A percentile compares a stretch with the other conserved stretches of the same genome.
Conservation (phyloP, 2,113 vertebrate genomes). For the Misgurnus anguillicaudatus region DNA sequence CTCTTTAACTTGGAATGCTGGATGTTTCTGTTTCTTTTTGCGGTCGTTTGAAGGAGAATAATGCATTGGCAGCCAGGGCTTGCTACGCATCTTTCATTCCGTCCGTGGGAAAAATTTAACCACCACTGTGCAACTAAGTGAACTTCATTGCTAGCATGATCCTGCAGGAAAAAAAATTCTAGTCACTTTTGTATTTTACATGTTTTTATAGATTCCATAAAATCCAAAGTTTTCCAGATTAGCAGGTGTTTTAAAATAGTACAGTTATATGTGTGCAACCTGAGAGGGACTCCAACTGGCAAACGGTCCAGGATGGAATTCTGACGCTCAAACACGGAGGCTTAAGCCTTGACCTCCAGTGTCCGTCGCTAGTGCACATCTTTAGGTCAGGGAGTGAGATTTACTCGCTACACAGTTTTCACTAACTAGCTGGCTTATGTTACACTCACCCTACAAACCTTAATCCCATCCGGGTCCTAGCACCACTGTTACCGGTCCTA, state of each 20-base stretch:
- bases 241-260: not conserved
- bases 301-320: no score
- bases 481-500: no score
- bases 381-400: no score
- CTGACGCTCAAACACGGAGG: no score
- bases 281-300: no score
- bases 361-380: no score
- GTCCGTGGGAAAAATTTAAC: not conserved
- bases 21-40: not conserved
- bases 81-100: not conserved
- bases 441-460: no score
- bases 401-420: no score
- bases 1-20: not conserved
- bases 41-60: not conserved
- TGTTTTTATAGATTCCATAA: not conserved
- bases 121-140: not conserved
- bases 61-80: not conserved
- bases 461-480: no score
- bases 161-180: not conserved
- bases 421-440: no score
- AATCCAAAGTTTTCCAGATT: not conserved
- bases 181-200: not conserved
- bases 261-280: not conserved
- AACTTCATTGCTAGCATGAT: not conserved
- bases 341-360: no score